Conservation (phyloP, 2,797 vertebrate species). For the Gymnoscopelus microlampas region DNA sequence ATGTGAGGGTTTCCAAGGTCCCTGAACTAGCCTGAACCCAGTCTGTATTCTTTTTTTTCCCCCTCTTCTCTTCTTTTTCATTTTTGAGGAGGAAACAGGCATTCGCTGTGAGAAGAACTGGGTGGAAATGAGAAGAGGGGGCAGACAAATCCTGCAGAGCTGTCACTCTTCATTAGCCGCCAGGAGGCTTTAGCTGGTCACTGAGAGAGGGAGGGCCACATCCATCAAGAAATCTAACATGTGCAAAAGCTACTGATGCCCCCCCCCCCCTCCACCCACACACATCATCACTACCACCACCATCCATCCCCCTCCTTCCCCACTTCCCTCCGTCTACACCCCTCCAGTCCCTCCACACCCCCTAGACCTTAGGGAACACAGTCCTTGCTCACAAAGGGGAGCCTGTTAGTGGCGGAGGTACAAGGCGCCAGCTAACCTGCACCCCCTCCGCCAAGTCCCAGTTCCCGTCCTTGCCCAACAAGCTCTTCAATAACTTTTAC, state of each 20-base stretch:
- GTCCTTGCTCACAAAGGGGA: slow-evolving; percentile 71
- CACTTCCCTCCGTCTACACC: slow-evolving; percentile 51
- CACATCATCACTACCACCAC: slow-evolving; percentile 25
- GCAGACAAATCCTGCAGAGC: slow-evolving; percentile 78
- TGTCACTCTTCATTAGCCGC: slow-evolving; percentile 83
- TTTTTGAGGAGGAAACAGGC: slow-evolving; percentile 60
- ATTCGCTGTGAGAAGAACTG: slow-evolving; percentile 75
- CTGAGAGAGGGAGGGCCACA: slow-evolving; percentile 65
- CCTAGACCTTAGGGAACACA: slow-evolving; percentile 63
- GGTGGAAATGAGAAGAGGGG: slow-evolving; percentile 76
- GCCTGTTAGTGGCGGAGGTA: slow-evolving; percentile 73
- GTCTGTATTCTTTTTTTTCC: slow-evolving; percentile 33
- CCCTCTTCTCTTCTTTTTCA: slow-evolving; percentile 47
- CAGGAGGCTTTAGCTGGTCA: slow-evolving; percentile 73
- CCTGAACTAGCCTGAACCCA: slow-evolving; percentile 65
- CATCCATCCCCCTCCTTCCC: slow-evolving; percentile 29
- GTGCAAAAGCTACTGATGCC: slow-evolving; percentile 68
- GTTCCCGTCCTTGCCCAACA: slow-evolving; percentile 67
- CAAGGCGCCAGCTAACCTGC: slow-evolving; percentile 68
- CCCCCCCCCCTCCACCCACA: slow-evolving; percentile 19
- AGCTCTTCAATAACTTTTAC: slow-evolving; percentile 40
- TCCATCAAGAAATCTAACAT: slow-evolving; percentile 73
- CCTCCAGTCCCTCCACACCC: slow-evolving; percentile 31
- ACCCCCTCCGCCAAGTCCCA: slow-evolving; percentile 61
- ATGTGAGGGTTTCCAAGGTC: slow-evolving; percentile 66